Percentiles rank a stretch among this genome's conserved stretches.
These are phyloP conservation scores for Caenorhabditis panamensis DNA, from an alignment of 2,888 invertebrate species.

Conservation along the genomic window DNA sequence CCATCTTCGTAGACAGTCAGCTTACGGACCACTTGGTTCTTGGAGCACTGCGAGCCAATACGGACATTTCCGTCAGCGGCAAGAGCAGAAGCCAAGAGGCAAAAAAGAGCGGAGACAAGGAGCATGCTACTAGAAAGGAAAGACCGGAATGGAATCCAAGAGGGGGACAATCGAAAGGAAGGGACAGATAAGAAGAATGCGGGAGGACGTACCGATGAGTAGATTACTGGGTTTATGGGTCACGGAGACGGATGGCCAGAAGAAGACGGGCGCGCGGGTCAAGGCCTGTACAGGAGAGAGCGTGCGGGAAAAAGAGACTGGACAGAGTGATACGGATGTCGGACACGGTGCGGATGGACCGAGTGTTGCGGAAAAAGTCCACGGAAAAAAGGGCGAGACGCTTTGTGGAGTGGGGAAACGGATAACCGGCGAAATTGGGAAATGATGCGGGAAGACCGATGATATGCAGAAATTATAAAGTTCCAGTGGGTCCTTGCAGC, in stretches of 20 bases:
- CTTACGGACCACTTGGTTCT: slow-evolving; percentile 79
- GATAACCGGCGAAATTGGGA: no score
- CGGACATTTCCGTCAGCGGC: slow-evolving; percentile 40
- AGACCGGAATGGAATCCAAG: background rate
- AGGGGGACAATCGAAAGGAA: slow-evolving; percentile 11
- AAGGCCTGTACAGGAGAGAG: slow-evolving; percentile 49
- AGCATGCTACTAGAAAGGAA: slow-evolving; percentile 32
- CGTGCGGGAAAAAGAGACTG: slow-evolving; percentile 21
- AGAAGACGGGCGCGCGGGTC: slow-evolving; percentile 45
- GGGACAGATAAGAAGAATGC: slow-evolving; percentile 54
- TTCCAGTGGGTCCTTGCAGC: no score
- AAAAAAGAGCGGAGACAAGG: slow-evolving; percentile 32
- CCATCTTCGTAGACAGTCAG: slow-evolving; percentile 80
- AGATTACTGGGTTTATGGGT: slow-evolving; percentile 60
- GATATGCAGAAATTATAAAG: background rate
- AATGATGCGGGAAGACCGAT: background rate
- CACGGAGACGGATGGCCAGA: slow-evolving; percentile 45
- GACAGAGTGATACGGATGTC: slow-evolving; percentile 52
- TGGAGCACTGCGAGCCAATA: slow-evolving; percentile 73
- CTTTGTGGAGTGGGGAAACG: slow-evolving; percentile 1
- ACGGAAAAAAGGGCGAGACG: slow-evolving; percentile 53
- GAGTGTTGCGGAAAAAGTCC: slow-evolving; percentile 59
- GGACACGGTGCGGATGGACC: slow-evolving; percentile 59
- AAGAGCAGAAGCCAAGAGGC: slow-evolving; percentile 33
- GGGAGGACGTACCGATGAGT: slow-evolving; percentile 53